Conservation (phyloP, 2,888 invertebrate species). For the Hirtodrosophila confusa region DNA sequence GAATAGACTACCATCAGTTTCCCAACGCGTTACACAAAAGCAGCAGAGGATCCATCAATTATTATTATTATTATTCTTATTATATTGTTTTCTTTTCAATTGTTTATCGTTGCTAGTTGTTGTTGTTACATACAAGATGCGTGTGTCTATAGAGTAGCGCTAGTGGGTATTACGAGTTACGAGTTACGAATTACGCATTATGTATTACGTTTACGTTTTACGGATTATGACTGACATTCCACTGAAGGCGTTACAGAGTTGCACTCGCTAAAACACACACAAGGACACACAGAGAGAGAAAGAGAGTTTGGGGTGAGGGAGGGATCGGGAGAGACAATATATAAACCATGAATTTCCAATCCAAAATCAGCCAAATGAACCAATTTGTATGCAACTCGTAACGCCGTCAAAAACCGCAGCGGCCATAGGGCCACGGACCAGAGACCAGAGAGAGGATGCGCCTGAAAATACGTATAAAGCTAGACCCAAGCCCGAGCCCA, state of each 20-base stretch:
- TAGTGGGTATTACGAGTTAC: slow-evolving; percentile 40
- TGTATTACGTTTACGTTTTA: slow-evolving; percentile 21
- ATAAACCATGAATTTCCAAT: slow-evolving; percentile 14
- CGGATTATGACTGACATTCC: slow-evolving; percentile 49
- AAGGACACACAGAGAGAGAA: slow-evolving; percentile 7
- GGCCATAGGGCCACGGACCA: slow-evolving; percentile 30
- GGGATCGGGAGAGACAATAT: not conserved
- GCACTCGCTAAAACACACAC: slow-evolving; percentile 22
- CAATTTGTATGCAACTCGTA: slow-evolving; percentile 42
- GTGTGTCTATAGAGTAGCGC: slow-evolving; percentile 50
- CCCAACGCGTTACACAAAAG: slow-evolving; percentile 48
- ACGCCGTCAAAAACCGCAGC: slow-evolving; percentile 37
- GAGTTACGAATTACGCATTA: slow-evolving; percentile 31
- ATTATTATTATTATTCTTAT: slow-evolving; percentile 8
- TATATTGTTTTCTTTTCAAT: slow-evolving; percentile 15
- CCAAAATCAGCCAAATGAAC: slow-evolving; percentile 17
- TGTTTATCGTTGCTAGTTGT: slow-evolving; percentile 2
- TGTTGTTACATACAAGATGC: slow-evolving; percentile 67
- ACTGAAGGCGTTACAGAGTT: slow-evolving; percentile 51
- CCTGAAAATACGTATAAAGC: slow-evolving; percentile 76
- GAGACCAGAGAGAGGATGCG: slow-evolving; percentile 52
- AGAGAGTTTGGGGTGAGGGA: not conserved
- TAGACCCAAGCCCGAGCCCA: slow-evolving; percentile 72
- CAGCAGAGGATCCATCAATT: slow-evolving; percentile 18
- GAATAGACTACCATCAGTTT: slow-evolving; percentile 16